Conservation (phyloP, 2,113 vertebrate genomes). For the Oreochromis niloticus region DNA sequence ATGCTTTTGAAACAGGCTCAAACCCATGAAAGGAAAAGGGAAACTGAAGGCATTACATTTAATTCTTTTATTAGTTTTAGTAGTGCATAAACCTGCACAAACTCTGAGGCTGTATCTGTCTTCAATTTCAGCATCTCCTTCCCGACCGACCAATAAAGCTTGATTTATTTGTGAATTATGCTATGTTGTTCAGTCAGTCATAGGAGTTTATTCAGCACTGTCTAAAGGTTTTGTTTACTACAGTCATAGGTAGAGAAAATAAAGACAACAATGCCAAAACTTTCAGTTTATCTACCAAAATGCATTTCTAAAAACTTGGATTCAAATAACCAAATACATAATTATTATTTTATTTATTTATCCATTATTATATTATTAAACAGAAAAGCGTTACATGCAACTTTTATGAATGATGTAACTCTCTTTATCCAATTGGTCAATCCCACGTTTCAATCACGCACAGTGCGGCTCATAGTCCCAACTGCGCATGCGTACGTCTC, state of each 20-base stretch:
- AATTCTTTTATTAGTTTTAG: neutral
- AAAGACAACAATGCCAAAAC: too few species aligned
- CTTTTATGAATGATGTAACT: neutral
- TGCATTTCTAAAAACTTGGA: neutral
- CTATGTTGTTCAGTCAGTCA: neutral
- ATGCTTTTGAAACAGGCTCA: neutral
- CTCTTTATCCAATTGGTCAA: neutral
- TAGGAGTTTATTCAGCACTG: neutral
- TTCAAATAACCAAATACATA: neutral
- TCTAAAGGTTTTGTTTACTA: neutral
- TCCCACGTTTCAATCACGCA: neutral
- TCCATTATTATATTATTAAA: neutral
- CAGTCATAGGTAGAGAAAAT: too few species aligned
- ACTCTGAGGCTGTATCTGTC: neutral
- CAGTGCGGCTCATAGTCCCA: neutral
- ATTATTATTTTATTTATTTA: neutral
- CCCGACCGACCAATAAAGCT: neutral
- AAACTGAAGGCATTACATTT: neutral
- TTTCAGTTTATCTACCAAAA: too few species aligned
- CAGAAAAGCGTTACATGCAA: neutral
- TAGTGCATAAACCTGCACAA: neutral
- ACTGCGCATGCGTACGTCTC: constrained; percentile 2
- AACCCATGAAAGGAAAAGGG: neutral
- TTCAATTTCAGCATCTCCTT: neutral
- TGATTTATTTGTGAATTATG: neutral